Percentiles rank a stretch among this genome's conserved stretches.
phyloP scores from a whole-genome alignment of 2,113 vertebrate species.

The Aplodontia rufa region DNA sequence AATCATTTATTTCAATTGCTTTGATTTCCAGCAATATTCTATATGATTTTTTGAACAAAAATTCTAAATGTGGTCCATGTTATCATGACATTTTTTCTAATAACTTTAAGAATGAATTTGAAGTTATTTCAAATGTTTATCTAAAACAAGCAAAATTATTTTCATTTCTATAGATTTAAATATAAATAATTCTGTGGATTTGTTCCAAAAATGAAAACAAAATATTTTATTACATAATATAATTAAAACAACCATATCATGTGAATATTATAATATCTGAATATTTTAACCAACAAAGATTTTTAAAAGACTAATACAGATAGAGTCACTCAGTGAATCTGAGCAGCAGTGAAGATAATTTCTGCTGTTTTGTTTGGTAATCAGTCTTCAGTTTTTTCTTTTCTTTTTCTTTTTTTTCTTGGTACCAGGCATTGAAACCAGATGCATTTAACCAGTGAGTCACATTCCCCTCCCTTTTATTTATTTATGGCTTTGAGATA shows the following conservation, averaged over 20 bases:
- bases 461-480: too few relatives aligned
- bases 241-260: not conserved
- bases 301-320: not conserved
- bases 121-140: not conserved
- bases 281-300: not conserved
- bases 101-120: not conserved
- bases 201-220: constrained; percentile 16
- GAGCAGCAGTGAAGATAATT: not conserved
- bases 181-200: constrained; percentile 16
- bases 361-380: not conserved
- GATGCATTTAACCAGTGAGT: too few relatives aligned
- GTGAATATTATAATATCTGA: not conserved
- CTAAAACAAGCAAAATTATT: not conserved
- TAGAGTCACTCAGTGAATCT: not conserved
- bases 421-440: too few relatives aligned
- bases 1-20: constrained; percentile 31
- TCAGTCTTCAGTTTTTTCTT: too few relatives aligned
- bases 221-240: not conserved
- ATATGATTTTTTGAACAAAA: not conserved
- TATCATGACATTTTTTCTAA: not conserved
- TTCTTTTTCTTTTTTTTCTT: too few relatives aligned
- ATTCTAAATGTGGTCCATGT: not conserved
- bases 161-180: not conserved
- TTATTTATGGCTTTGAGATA: too few relatives aligned
- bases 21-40: not conserved